Conservation (phyloP, 2,888 invertebrate species). For the Candidula unifasciata region DNA sequence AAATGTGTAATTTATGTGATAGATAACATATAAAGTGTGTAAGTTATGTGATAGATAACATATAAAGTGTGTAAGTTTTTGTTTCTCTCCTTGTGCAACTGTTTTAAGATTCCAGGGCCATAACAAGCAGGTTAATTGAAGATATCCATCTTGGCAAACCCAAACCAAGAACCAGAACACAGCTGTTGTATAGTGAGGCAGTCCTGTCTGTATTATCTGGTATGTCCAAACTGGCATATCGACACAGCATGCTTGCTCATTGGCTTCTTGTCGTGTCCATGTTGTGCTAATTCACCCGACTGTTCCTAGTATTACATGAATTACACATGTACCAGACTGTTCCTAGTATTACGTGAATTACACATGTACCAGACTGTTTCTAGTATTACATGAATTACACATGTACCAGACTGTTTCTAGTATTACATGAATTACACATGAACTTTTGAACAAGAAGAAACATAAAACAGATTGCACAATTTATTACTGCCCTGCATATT, state of each 20-base stretch:
- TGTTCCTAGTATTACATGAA: too few relatives aligned
- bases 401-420: too few relatives aligned
- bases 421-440: too few relatives aligned
- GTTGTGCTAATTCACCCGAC: background rate
- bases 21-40: background rate
- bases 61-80: background rate
- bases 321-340: too few relatives aligned
- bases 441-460: too few relatives aligned
- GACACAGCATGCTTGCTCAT: background rate
- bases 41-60: background rate
- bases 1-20: too few relatives aligned
- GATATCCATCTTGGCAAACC: slow-evolving; percentile 33
- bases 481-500: too few relatives aligned
- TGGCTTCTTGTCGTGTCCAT: background rate
- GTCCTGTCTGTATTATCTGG: background rate
- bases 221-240: background rate
- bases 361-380: too few relatives aligned
- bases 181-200: slow-evolving; percentile 36
- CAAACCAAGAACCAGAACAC: slow-evolving; percentile 50
- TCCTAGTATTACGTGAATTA: too few relatives aligned
- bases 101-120: slow-evolving; percentile 23
- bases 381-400: too few relatives aligned
- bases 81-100: background rate
- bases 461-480: too few relatives aligned
- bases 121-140: background rate